Evolutionary conservation across 2,888 invertebrate genomes (phyloP).

Genomic region (Meghimatium bilineatum): DNA sequence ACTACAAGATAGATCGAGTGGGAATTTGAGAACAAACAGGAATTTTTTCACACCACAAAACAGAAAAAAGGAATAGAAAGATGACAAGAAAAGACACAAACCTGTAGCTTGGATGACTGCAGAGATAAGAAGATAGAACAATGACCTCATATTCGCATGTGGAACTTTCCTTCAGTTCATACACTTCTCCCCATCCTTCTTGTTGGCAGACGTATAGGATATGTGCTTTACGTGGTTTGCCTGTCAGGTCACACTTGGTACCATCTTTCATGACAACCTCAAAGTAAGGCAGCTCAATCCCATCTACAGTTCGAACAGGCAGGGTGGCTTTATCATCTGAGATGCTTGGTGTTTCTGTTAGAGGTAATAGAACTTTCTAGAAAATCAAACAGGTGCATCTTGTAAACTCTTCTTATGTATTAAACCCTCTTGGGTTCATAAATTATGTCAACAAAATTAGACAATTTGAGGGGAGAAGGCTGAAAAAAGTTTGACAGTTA

Average conservation of each 20-base stretch:
- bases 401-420: not conserved
- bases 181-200: constrained; percentile 93
- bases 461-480: too few species aligned
- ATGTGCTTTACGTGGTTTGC: constrained; percentile 87
- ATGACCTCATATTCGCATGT: constrained; percentile 96
- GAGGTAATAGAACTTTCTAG: not conserved
- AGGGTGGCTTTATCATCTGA: not conserved
- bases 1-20: too few species aligned
- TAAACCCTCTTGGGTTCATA: too few species aligned
- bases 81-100: constrained; percentile 45
- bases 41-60: too few species aligned
- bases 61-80: too few species aligned
- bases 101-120: constrained; percentile 88
- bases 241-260: constrained; percentile 93
- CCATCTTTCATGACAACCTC: constrained; percentile 87
- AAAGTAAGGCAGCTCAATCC: constrained; percentile 90
- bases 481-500: too few species aligned
- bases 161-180: constrained; percentile 93
- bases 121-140: constrained; percentile 90
- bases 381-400: not conserved
- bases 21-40: too few species aligned
- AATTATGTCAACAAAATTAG: too few species aligned
- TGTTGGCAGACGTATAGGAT: constrained; percentile 91
- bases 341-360: not conserved
- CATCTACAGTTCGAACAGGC: constrained; percentile 82